Conservation (phyloP, 2,797 vertebrate species). For the Sardinella longiceps region DNA sequence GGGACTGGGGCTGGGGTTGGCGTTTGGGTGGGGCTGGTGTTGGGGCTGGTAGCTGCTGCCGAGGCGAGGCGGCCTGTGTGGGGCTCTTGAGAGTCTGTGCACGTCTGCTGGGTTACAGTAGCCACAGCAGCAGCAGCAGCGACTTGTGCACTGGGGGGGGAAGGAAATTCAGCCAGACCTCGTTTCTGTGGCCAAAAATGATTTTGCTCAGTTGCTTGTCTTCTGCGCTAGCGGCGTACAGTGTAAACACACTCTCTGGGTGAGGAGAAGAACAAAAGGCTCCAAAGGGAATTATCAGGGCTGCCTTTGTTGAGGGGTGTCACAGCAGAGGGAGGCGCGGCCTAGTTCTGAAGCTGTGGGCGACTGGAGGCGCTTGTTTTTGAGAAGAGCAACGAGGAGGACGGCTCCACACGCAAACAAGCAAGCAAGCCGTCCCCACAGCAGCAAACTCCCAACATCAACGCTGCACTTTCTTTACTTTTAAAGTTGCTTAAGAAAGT, state of each 20-base stretch:
- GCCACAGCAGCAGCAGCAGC: background rate
- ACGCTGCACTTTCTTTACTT: background rate
- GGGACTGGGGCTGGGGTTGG: too few relatives aligned
- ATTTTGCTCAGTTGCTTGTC: background rate
- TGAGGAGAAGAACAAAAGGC: slow-evolving; percentile 44
- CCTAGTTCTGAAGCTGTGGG: slow-evolving; percentile 55
- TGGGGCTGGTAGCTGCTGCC: too few relatives aligned
- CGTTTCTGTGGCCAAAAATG: background rate
- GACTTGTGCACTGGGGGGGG: too few relatives aligned
- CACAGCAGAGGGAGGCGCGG: slow-evolving; percentile 55
- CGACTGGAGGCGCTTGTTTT: slow-evolving; percentile 40
- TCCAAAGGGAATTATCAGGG: slow-evolving; percentile 48
- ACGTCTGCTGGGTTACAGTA: slow-evolving; percentile 10
- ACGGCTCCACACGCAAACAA: background rate
- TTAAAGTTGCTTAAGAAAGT: background rate
- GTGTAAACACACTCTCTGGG: slow-evolving; percentile 55
- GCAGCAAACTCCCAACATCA: background rate
- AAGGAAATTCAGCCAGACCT: background rate
- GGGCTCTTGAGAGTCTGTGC: slow-evolving; percentile 17
- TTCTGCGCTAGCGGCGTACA: background rate
- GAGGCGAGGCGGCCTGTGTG: background rate
- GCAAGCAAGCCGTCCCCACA: background rate
- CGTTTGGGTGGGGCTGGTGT: too few relatives aligned
- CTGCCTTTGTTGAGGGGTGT: slow-evolving; percentile 51
- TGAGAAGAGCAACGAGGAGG: slow-evolving; percentile 47